Base-by-base conservation (phyloP, 2,888 invertebrate species). In the Athrips mouffetella region DNA sequence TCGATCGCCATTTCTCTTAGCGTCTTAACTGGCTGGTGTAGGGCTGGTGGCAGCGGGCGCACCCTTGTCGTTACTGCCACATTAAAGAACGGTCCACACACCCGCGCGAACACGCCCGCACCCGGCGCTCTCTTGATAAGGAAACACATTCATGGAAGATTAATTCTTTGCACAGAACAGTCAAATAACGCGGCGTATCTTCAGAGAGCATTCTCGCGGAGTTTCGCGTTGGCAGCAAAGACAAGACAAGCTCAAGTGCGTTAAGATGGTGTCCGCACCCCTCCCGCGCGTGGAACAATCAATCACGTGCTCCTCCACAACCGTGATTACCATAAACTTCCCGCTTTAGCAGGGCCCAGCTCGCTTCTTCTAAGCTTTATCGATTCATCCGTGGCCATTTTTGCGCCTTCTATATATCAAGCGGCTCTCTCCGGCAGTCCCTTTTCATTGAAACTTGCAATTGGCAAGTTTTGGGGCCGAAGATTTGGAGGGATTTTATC, bases 261-360 rank as follows among this genome's bases (percentile, higher is more conserved):
- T 35, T 18, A 30, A 16, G 59, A 58, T 54, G 52, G 55, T 63
- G 60, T 62, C 64, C 59, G 59, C 60, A 66, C 67, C 65, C 58
- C 56, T 63, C 67, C 57, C 60, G 59, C 69, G 70, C 72, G 62
- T 63, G 69, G 71, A 73, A 80, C 81, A 86, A 88, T 88, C 88
- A 87, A 87, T 88, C 88, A 88, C 82, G 69, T 60, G 70, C 70
- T 76, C 76, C 76, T 79, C 73, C 72, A 66, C 72, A 72, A 61
- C 67, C 73, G 78, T 83, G 85, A 88, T 88, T 88, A 87, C 82
- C 88, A 87, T 87, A 88, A 87, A 86, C 80, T 84, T 79, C 75
- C 80, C 84, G 80, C 83, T 87, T 83, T 77, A 80, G 72, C 76
- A 75, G 74, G 70, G 80, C 80, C 81, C 82, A 72, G 70, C 73